Conservation (phyloP, 2,113 vertebrate species). For the Sinosuthora webbiana region DNA sequence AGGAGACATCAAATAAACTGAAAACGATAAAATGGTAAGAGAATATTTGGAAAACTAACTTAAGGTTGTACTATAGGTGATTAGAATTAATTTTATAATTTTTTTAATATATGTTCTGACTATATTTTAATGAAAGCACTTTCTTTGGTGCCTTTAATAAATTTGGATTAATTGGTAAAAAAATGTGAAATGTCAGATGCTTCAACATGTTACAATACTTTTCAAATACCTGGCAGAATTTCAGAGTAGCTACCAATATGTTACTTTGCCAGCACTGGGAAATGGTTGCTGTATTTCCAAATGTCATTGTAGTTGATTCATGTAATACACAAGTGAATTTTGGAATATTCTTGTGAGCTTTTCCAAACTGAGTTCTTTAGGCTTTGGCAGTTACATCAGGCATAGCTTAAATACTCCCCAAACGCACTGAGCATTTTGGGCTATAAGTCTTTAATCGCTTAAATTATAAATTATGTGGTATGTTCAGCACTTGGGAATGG, state of each 20-base stretch:
- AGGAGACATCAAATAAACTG: conserved; percentile 24
- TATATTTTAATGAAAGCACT: background rate
- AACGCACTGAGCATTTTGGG: background rate
- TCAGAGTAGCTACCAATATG: background rate
- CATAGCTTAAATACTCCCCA: background rate
- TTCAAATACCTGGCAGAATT: background rate
- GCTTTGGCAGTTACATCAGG: background rate
- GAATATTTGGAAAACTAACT: conserved; percentile 15
- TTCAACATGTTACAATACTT: background rate
- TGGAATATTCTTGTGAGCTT: background rate
- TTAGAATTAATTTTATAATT: conserved; percentile 13
- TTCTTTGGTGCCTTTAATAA: conserved; percentile 3
- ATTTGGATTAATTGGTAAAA: conserved; percentile 1
- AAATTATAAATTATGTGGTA: background rate
- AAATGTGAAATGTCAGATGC: conserved; percentile 2
- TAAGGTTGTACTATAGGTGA: background rate
- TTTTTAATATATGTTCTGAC: background rate
- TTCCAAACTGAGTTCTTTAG: background rate
- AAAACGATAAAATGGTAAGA: conserved; percentile 24
- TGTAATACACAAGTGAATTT: background rate
- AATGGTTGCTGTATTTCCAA: conserved; percentile 5
- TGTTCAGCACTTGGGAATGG: background rate
- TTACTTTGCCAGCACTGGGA: background rate
- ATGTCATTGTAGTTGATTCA: background rate
- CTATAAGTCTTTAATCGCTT: background rate